Percentiles rank a stretch among this genome's conserved stretches.
Evolutionary conservation across 2,888 invertebrate species (phyloP).

Genomic region (Parthenolecanium corni): DNA sequence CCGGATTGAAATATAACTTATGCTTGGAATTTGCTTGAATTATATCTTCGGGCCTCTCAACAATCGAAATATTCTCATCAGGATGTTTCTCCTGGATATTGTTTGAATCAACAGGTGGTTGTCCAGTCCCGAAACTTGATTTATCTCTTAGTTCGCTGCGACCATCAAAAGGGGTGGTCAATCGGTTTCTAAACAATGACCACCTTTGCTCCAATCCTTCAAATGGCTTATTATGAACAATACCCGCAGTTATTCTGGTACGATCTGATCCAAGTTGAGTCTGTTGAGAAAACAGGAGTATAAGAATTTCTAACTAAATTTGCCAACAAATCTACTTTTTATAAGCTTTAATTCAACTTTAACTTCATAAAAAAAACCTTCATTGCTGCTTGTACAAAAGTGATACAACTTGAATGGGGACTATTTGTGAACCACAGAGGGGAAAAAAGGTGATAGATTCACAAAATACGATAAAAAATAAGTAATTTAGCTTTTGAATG

Average conservation of each 20-base stretch:
- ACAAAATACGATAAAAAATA: no score
- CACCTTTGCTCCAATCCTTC: background rate
- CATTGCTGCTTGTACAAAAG: no score
- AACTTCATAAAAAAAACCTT: background rate
- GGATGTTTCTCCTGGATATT: constrained; percentile 55
- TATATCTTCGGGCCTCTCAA: constrained; percentile 49
- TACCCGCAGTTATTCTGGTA: background rate
- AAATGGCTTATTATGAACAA: background rate
- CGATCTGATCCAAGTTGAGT: background rate
- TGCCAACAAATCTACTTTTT: background rate
- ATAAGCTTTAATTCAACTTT: background rate
- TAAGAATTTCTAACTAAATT: no score
- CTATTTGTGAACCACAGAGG: no score
- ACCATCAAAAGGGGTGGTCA: background rate
- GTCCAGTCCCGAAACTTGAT: background rate
- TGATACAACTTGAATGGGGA: no score
- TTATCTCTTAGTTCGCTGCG: background rate
- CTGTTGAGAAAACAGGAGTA: no score
- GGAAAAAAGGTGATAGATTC: no score
- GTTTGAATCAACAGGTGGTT: background rate
- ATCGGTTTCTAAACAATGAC: background rate
- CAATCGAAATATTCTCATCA: constrained; percentile 72
- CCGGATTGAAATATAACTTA: constrained; percentile 79
- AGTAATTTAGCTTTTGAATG: no score
- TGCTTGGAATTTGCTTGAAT: constrained; percentile 53